Evolutionary conservation across 2,797 vertebrate species (phyloP).

Genomic region (Spinus pinus): DNA sequence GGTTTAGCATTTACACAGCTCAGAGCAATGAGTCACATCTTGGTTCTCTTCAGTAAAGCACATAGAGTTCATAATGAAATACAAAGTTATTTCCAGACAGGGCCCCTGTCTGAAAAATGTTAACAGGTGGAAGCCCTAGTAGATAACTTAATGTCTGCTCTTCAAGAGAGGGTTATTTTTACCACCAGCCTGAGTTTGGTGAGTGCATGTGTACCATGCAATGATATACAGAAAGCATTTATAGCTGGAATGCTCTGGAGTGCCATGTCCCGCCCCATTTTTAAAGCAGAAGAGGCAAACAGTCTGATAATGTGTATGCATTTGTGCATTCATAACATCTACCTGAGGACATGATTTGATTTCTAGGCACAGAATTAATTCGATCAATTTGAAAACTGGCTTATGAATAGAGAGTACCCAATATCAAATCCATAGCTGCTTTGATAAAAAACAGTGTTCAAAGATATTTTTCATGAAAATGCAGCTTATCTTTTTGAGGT

Average conservation of each 20-base stretch:
- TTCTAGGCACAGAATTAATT: not conserved
- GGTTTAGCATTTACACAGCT: not conserved
- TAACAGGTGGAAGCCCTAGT: slow-evolving; percentile 59
- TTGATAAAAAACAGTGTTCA: not conserved
- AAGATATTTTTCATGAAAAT: not conserved
- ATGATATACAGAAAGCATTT: slow-evolving; percentile 29
- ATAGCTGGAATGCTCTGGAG: not conserved
- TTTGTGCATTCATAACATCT: not conserved
- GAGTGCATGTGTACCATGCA: not conserved
- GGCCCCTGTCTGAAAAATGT: slow-evolving; percentile 48
- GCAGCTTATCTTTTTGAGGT: not conserved
- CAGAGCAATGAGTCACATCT: slow-evolving; percentile 19
- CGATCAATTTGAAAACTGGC: not conserved
- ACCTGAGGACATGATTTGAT: not conserved
- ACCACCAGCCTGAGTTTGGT: not conserved
- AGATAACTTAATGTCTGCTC: slow-evolving; percentile 46
- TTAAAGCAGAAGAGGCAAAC: slow-evolving; percentile 5
- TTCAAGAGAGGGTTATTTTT: slow-evolving; percentile 66
- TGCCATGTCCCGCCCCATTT: not conserved
- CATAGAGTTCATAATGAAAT: slow-evolving; percentile 11
- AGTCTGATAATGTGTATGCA: not conserved
- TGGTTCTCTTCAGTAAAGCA: slow-evolving; percentile 5
- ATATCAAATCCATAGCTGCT: not conserved
- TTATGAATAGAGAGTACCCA: not conserved
- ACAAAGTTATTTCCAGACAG: slow-evolving; percentile 45